Percentiles rank a stretch among this genome's conserved stretches.
Conservation (phyloP, 1,140 invertebrate species). For the Trichonephila clavipes region DNA sequence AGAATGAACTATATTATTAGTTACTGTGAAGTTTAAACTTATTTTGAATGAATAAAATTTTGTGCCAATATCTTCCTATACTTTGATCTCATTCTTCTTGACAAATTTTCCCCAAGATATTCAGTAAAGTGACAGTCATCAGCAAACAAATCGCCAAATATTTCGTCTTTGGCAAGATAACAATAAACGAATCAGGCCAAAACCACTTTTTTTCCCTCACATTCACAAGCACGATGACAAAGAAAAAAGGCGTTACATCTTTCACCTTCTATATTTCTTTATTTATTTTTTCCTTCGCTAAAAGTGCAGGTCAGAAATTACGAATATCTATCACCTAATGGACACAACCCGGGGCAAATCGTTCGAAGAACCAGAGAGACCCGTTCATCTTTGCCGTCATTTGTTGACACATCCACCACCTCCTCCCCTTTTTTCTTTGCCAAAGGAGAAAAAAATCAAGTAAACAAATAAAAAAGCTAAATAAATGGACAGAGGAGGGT, state of each 20-base stretch:
- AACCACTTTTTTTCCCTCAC: neutral
- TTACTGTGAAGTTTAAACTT: too few species aligned
- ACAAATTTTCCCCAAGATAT: too few species aligned
- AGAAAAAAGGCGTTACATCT: neutral
- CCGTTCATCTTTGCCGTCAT: slow-evolving; percentile 57
- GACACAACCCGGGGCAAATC: slow-evolving; percentile 40
- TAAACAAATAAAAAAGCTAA: slow-evolving; percentile 10
- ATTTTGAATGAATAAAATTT: too few species aligned
- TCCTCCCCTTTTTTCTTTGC: neutral
- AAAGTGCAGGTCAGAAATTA: slow-evolving; percentile 58
- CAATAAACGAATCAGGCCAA: too few species aligned
- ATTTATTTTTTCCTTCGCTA: slow-evolving; percentile 16
- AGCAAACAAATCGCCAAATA: too few species aligned
- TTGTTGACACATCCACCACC: slow-evolving; percentile 28
- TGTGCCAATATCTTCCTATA: too few species aligned
- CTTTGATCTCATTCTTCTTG: too few species aligned
- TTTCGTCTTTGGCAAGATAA: too few species aligned
- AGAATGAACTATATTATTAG: too few species aligned
- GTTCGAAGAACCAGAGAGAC: neutral
- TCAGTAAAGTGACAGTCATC: too few species aligned
- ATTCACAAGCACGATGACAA: neutral
- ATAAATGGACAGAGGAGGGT: neutral
- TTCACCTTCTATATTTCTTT: neutral
- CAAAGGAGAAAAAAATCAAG: neutral
- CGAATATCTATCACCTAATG: slow-evolving; percentile 63